phyloP scores from a whole-genome alignment of 2,888 invertebrate species.

The Drosophila cyrtoloma region DNA sequence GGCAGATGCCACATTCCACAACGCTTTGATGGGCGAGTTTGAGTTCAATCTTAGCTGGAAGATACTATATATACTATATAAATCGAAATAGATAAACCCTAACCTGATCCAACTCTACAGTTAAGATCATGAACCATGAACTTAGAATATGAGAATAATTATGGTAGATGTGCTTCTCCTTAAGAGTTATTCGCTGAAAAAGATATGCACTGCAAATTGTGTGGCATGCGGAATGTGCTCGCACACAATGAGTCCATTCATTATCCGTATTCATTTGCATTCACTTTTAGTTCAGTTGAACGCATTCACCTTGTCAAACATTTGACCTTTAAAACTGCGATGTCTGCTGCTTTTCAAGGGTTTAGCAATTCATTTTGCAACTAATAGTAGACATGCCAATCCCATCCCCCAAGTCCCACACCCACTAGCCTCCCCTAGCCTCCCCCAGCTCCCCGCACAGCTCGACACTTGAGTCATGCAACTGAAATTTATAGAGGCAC shows the following conservation, averaged over 20 bases:
- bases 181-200: neutral
- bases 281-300: constrained; percentile 40
- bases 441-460: neutral
- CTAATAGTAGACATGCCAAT: constrained; percentile 58
- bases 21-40: no score
- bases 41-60: neutral
- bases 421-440: neutral
- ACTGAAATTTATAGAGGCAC: constrained; percentile 79
- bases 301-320: constrained; percentile 38
- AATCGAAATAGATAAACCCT: neutral
- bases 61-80: neutral
- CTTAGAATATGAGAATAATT: neutral
- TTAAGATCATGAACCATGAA: neutral
- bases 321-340: constrained; percentile 58
- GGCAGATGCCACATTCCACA: no score
- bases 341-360: constrained; percentile 23
- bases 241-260: constrained; percentile 1
- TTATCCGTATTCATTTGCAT: constrained; percentile 5
- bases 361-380: constrained; percentile 69
- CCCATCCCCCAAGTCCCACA: neutral
- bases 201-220: neutral
- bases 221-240: constrained; percentile 2
- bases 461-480: constrained; percentile 69
- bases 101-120: neutral
- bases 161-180: neutral